Evolutionary conservation across 2,113 vertebrate species (phyloP).

Genomic region (Tiliqua scincoides): DNA sequence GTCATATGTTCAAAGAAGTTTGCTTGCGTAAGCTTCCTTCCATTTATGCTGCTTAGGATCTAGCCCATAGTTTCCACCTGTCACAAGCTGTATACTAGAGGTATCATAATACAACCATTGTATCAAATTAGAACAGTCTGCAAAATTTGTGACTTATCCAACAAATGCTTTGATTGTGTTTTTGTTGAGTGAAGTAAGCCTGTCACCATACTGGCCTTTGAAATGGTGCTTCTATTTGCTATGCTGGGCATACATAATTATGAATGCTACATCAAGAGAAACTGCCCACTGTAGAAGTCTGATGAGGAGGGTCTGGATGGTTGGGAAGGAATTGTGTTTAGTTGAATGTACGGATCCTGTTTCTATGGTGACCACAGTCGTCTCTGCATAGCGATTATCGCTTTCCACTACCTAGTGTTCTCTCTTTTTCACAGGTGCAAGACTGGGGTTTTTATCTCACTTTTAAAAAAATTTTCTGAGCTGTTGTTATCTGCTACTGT

Average conservation of each 20-base stretch:
- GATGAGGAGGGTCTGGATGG: background rate
- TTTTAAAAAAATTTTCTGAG: background rate
- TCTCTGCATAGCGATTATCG: background rate
- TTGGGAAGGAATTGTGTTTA: conserved; percentile 18
- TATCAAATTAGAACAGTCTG: background rate
- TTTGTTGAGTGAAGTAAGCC: no score
- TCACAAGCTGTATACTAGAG: background rate
- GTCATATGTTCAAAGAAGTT: no score
- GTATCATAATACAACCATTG: background rate
- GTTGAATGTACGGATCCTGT: conserved; percentile 24
- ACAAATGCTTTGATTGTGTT: background rate
- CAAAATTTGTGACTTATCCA: background rate
- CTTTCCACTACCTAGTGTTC: conserved; percentile 15
- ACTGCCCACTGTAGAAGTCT: background rate
- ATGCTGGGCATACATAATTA: background rate
- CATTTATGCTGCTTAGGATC: no score
- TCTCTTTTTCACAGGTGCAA: background rate
- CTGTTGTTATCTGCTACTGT: conserved; percentile 15
- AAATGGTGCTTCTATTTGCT: background rate
- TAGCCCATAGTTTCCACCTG: background rate
- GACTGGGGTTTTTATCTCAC: conserved; percentile 6
- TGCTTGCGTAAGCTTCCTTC: no score
- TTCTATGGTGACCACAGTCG: conserved; percentile 29
- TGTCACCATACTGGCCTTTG: background rate
- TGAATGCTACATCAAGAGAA: background rate